phyloP scores from a whole-genome alignment of 2,113 vertebrate species.

The Tupaia chinensis region DNA sequence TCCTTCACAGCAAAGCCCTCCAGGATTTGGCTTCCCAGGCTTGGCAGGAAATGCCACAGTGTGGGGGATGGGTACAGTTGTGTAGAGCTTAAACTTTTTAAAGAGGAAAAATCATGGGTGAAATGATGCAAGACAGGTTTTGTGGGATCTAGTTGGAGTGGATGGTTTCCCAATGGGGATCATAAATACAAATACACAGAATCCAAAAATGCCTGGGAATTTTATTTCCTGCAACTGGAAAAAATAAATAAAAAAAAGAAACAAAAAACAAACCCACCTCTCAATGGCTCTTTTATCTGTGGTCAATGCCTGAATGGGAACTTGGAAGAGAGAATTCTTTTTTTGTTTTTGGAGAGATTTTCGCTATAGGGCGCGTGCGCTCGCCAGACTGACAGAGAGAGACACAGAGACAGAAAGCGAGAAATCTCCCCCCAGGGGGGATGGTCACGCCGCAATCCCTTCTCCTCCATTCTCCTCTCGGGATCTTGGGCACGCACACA shows the following conservation, averaged over 20 bases:
- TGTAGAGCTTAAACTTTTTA: slow-evolving; percentile 20
- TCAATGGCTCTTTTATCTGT: not conserved
- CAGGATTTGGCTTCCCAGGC: slow-evolving; percentile 63
- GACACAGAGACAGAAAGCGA: too few relatives aligned
- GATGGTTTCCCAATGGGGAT: slow-evolving; percentile 33
- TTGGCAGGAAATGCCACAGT: slow-evolving; percentile 74
- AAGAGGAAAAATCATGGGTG: slow-evolving; percentile 48
- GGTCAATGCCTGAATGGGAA: not conserved
- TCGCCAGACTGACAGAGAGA: too few relatives aligned
- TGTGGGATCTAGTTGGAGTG: slow-evolving; percentile 28
- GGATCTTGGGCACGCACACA: too few relatives aligned
- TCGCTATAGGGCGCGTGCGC: too few relatives aligned
- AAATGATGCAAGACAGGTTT: slow-evolving; percentile 46
- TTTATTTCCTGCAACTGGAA: slow-evolving; percentile 65
- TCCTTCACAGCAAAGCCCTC: slow-evolving; percentile 58
- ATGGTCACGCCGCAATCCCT: too few relatives aligned
- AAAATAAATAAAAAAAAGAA: not conserved
- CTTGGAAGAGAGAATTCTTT: not conserved
- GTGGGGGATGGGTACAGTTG: not conserved
- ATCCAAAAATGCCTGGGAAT: slow-evolving; percentile 60
- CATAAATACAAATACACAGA: slow-evolving; percentile 26
- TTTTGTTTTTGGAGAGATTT: too few relatives aligned
- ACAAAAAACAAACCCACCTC: not conserved
- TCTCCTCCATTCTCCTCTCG: too few relatives aligned
- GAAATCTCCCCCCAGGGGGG: too few relatives aligned